phyloP scores from a whole-genome alignment of 1,140 invertebrate genomes.

The Drosophila triauraria region DNA sequence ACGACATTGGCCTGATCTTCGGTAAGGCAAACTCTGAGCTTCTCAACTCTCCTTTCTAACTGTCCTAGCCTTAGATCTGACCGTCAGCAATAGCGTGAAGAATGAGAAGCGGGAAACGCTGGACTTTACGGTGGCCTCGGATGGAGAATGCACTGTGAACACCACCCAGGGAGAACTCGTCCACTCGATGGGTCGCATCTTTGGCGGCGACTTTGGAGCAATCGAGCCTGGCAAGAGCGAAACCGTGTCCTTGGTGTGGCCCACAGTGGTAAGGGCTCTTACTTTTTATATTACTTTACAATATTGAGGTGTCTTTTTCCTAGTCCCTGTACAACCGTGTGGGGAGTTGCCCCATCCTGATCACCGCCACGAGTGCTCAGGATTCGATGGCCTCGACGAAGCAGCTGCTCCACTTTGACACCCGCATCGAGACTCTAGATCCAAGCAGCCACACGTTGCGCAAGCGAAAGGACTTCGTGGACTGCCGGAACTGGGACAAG shows the following conservation, averaged over 20 bases:
- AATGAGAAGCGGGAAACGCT: constrained; percentile 40
- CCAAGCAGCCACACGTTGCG: constrained; percentile 50
- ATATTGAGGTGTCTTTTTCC: too few species aligned
- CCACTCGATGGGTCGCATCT: constrained; percentile 45
- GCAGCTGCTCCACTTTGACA: constrained; percentile 67
- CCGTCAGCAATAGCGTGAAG: constrained; percentile 46
- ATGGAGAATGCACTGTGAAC: constrained; percentile 65
- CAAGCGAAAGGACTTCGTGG: constrained; percentile 47
- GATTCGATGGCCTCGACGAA: constrained; percentile 32
- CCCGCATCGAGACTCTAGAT: constrained; percentile 70
- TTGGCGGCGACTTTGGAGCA: constrained; percentile 67
- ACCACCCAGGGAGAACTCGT: constrained; percentile 47
- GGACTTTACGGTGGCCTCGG: constrained; percentile 49
- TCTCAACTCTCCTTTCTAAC: not conserved
- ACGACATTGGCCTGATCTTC: constrained; percentile 75
- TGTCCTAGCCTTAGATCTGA: constrained; percentile 51
- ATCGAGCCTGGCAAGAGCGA: constrained; percentile 62
- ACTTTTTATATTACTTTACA: not conserved
- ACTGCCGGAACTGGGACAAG: constrained; percentile 75
- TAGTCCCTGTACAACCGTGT: constrained; percentile 79
- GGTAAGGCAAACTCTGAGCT: constrained; percentile 30
- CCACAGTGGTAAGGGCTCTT: constrained; percentile 64
- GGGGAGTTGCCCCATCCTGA: constrained; percentile 66
- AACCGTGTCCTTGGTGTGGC: constrained; percentile 72
- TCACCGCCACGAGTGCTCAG: constrained; percentile 45